Evolutionary conservation across 1,140 invertebrate species (phyloP), one percentile per base, ranked within the genome.

Genomic region (Eriocheir sinensis): DNA sequence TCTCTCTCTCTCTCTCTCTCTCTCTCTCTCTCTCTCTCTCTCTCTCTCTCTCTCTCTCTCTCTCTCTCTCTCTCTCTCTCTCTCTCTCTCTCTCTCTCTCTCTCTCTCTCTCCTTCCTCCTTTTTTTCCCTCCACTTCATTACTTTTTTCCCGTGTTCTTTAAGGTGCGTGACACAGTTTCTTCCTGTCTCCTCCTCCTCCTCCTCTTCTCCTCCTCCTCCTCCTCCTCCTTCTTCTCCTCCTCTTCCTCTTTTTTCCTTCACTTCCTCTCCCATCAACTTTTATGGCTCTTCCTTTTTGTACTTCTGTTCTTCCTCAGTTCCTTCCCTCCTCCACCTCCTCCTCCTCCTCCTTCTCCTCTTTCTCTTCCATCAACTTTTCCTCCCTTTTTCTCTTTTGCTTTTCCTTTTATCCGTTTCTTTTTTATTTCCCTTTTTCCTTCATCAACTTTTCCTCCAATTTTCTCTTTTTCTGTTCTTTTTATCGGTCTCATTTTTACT

Each of bases 171-270:
- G n/a, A 8, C 6, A 8, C n/a, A 9, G n/a, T 83, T 6, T 34
- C 81, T 8, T 8, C 8, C 8, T n/a, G n/a, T n/a, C 8, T 9
- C 8, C n/a, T 8, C 36, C n/a, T 8, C 36, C 9, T 83, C 36
- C n/a, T n/a, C n/a, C 36, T 8, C n/a, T 8, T 83, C 81, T n/a
- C 8, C 6, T n/a, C n/a, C 6, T n/a, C 36, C 60, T n/a, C n/a
- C n/a, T 72, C 60, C 60, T 72, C 60, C n/a, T n/a, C n/a, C n/a
- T 72, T n/a, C 60, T n/a, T 72, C n/a, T n/a, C 60, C n/a, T 72
- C 60, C n/a, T n/a, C 12, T 15, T n/a, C 12, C 60, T n/a, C n/a
- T 72, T 72, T n/a, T 72, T 72, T 72, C n/a, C 60, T 15, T 72
- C 12, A n/a, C 60, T 72, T 72, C n/a, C 60, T n/a, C 60, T 72